phyloP scores from a whole-genome alignment of 1,140 invertebrate species.

The Apocrypta bakeri region DNA sequence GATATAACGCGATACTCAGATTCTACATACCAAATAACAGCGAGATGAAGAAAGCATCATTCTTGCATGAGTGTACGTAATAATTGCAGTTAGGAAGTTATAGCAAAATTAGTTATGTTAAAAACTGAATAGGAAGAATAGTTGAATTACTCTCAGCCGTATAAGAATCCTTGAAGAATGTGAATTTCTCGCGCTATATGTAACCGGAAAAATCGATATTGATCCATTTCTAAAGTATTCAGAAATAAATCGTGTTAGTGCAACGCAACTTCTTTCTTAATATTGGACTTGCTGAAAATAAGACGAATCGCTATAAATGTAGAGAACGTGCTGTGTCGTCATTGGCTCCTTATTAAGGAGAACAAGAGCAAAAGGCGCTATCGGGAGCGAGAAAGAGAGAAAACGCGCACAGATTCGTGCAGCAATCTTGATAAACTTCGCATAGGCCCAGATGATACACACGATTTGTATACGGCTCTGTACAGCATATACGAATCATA shows the following conservation, averaged over 20 bases:
- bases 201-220: neutral
- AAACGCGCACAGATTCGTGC: neutral
- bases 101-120: neutral
- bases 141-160: neutral
- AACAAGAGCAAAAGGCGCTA: neutral
- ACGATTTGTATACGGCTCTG: neutral
- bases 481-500: neutral
- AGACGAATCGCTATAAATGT: neutral
- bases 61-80: neutral
- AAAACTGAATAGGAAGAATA: neutral
- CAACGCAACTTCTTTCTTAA: neutral
- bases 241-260: no score
- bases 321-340: neutral
- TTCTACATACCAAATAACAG: slow-evolving; percentile 5
- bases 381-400: neutral
- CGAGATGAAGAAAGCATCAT: neutral
- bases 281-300: neutral
- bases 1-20: neutral
- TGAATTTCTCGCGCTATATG: neutral
- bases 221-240: neutral
- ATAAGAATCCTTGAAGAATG: no score
- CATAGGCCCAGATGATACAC: neutral
- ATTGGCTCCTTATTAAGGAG: neutral
- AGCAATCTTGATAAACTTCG: slow-evolving; percentile 14
- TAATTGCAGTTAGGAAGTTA: neutral